Base-by-base conservation (phyloP, 1,140 invertebrate species). In the Sinonovacula constricta region DNA sequence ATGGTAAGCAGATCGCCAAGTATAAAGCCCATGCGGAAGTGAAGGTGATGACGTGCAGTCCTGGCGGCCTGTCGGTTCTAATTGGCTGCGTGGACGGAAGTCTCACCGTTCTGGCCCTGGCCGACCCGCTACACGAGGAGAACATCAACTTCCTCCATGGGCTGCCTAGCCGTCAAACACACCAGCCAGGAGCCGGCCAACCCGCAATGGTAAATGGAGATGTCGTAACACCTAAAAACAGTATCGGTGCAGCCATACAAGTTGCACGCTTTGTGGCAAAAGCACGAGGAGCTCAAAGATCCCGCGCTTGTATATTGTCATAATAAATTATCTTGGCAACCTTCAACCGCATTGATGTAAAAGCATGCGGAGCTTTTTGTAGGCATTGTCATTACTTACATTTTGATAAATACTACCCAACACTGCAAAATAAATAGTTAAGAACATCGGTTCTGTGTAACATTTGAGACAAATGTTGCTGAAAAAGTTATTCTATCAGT, bases 51-150 rank as follows among this genome's bases (percentile, higher is more conserved):
- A 94, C 95, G 78, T 95, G 95, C 80, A 96, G 95, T 7, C 93
- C 94, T 53, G 95, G 96, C 88, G 96, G 97, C 7, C 83, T 91
- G 86, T 95, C 93, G 56, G 93, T 98, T 34, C 95, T 97, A 1
- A 92, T 99, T 28, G 97, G 97, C 0, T 97, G 96, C 0, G 95
- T 98, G 5, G 97, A 99, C 89, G 97, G 97, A 7, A 98, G 97
- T 88, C 93, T 99, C 39, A 97, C 97, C 0, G 95, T 97, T n/a
- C 90, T 99, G 34, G 95, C 95, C 15, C 96, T 99, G 84, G 95
- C 96, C 0, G 97, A 99, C 92, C 95, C 95, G 3, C 80, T 82
- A 18, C 85, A 87, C 34, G 81, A 85, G n/a, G 81, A 83, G n/a
- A 87, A 83, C 72, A 75, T 85, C 24, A 82, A 89, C 34, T 85